Base-by-base conservation (phyloP, 1,140 invertebrate species). In the Trypoxylus dichotomus region DNA sequence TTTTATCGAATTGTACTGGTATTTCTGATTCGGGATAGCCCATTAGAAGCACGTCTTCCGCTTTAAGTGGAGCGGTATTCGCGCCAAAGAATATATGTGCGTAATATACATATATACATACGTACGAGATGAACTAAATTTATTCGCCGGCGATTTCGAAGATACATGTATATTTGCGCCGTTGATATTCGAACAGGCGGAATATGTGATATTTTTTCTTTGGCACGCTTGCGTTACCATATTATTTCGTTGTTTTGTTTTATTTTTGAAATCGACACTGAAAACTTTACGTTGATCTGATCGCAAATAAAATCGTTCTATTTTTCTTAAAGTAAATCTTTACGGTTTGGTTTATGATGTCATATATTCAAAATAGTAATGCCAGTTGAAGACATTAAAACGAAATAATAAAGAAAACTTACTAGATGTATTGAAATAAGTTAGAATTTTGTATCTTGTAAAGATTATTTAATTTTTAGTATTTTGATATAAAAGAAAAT, bases 1-100 rank as follows among this genome's bases (percentile, higher is more conserved):
- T 68, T 68, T 68, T 63, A 63, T 29, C 21, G 60, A 29, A 68
- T 68, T 68, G 60, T 68, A 24, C 21, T 68, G 60, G 60, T 68
- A 68, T 68, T 68, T 68, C 60, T 68, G 60, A 68, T 68, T 68
- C 24, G 60, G 60, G 19, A 68, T 68, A 27, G 27, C 27, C 60
- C 24, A 29, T 68, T 68, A 68, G 21, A 29, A 24, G 11, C 24
- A 29, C 60, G 60, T 29, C 60, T 68, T 68, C 60, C 60, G 60
- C 11, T 68, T 15, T 24, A 68, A 10, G 8, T 24, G 60, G 60
- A 68, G 25, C 60, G 60, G 60, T 68, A 68, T 68, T 68, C 60
- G 60, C 24, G 60, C 24, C 27, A 68, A 68, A 68, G 60, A 24
- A 25, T 25, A 29, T 8, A 37, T 32, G 29, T 7, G 7, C n/a